These are phyloP conservation scores for Eubucco bourcierii DNA, from an alignment of 2,113 vertebrate species.

Conservation along the genomic window DNA sequence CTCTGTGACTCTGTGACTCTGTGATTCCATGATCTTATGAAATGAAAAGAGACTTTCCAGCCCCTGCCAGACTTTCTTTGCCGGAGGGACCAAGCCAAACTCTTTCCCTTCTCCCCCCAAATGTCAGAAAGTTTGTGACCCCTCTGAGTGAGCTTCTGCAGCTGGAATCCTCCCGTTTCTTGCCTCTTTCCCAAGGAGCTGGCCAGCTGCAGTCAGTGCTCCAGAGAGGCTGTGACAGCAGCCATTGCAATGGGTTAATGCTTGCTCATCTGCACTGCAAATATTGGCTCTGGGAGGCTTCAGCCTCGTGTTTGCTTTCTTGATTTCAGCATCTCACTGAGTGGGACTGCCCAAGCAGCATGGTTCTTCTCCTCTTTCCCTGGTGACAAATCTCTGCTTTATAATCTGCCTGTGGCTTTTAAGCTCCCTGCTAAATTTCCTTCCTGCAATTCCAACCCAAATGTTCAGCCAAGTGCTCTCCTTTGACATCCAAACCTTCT, in stretches of 20 bases:
- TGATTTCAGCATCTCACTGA: neutral
- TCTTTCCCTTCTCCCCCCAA: neutral
- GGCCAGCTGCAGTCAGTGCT: neutral
- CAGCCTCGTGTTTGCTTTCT: neutral
- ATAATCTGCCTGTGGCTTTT: neutral
- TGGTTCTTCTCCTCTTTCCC: neutral
- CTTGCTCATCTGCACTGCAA: neutral
- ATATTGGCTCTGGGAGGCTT: neutral
- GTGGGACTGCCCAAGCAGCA: neutral
- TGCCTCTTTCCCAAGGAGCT: neutral
- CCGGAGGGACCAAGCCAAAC: neutral
- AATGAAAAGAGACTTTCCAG: neutral
- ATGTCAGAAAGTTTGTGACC: neutral
- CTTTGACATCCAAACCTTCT: neutral
- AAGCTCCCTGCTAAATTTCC: neutral
- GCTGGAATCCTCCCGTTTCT: neutral
- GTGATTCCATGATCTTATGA: too few species aligned
- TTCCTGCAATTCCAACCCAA: neutral
- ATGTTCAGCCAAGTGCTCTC: neutral
- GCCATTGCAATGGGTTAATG: neutral
- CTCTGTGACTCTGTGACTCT: too few species aligned
- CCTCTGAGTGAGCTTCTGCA: neutral
- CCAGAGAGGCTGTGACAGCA: neutral
- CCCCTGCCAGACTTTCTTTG: neutral
- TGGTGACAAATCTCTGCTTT: neutral